Conservation (phyloP, 1,140 invertebrate species). For the Leucophenga varia region DNA sequence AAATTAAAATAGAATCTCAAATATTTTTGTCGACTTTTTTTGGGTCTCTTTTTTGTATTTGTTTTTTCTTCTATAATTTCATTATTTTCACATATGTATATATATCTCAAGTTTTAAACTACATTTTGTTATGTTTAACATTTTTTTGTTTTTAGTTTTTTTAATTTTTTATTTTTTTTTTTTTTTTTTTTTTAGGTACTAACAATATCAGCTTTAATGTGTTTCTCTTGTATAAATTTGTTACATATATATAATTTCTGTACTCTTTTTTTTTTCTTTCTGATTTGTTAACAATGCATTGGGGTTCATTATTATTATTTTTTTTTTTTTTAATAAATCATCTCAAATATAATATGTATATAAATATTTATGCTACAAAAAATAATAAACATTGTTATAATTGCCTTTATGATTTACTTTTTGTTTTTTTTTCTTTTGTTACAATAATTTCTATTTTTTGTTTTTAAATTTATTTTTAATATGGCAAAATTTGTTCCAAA, state of each 20-base stretch:
- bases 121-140: constrained; percentile 23
- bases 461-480: constrained; percentile 31
- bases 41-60: background rate
- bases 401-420: constrained; percentile 17
- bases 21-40: constrained; percentile 16
- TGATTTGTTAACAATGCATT: constrained; percentile 41
- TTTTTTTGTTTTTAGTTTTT: constrained; percentile 29
- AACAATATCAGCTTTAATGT: constrained; percentile 49
- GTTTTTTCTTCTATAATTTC: constrained; percentile 24
- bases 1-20: constrained; percentile 46
- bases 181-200: constrained; percentile 40
- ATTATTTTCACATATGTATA: constrained; percentile 14
- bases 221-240: constrained; percentile 43
- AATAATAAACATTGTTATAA: constrained; percentile 49
- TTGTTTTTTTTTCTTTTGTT: constrained; percentile 28
- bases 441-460: constrained; percentile 41
- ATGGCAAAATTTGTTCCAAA: constrained; percentile 50
- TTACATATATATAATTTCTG: constrained; percentile 47
- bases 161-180: constrained; percentile 21
- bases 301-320: no score
- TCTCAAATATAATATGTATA: constrained; percentile 19
- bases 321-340: no score
- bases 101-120: constrained; percentile 17
- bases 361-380: constrained; percentile 51
- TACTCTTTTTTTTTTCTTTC: constrained; percentile 22